phyloP scores from a whole-genome alignment of 2,797 vertebrate genomes.

The Ateles fusciceps region DNA sequence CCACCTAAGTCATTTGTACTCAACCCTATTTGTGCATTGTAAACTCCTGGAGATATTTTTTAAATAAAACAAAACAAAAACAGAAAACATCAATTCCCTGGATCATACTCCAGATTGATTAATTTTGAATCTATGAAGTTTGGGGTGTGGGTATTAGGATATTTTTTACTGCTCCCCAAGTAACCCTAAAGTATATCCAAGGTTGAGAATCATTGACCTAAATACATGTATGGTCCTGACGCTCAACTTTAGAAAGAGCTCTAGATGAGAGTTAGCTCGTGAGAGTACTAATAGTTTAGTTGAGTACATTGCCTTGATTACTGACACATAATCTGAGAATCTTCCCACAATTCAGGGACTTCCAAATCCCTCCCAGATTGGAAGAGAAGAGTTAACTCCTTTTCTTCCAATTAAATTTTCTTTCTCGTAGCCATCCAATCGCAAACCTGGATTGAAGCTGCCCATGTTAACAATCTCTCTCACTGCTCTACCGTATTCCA shows the following conservation, averaged over 20 bases:
- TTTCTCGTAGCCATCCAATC: constrained; percentile 25
- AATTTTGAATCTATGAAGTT: neutral
- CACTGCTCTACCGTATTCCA: neutral
- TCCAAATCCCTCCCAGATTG: neutral
- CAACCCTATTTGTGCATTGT: neutral
- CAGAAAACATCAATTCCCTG: neutral
- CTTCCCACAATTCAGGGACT: neutral
- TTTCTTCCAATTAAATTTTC: neutral
- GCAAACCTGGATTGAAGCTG: neutral
- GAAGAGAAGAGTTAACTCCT: neutral
- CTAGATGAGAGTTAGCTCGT: neutral
- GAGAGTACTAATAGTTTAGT: neutral
- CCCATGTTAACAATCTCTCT: neutral
- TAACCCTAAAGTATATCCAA: constrained; percentile 21
- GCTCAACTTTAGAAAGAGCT: neutral
- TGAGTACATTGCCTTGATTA: neutral
- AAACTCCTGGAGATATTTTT: constrained; percentile 3
- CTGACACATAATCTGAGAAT: constrained; percentile 34
- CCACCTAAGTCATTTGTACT: neutral
- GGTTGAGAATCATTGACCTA: constrained; percentile 20
- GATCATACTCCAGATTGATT: neutral
- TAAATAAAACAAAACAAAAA: constrained; percentile 6
- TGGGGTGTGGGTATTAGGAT: neutral
- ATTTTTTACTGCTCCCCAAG: neutral
- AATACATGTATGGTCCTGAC: neutral